phyloP scores from a whole-genome alignment of 1,140 invertebrate genomes.

The Halesus radiatus region DNA sequence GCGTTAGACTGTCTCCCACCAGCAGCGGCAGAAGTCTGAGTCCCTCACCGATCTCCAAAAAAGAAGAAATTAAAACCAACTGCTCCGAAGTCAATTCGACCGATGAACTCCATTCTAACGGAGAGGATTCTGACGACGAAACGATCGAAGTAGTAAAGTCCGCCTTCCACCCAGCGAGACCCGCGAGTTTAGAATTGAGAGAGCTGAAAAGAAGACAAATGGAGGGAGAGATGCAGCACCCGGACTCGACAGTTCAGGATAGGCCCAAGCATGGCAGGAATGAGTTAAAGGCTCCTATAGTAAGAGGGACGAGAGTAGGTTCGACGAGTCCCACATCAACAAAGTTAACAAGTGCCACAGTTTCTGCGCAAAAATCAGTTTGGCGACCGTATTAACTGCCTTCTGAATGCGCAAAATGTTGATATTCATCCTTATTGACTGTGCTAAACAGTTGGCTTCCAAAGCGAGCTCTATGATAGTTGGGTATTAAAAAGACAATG shows the following conservation, averaged over 20 bases:
- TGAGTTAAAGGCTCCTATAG: conserved; percentile 76
- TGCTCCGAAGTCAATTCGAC: conserved; percentile 74
- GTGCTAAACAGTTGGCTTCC: background rate
- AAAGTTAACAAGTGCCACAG: conserved; percentile 72
- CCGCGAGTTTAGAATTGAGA: conserved; percentile 66
- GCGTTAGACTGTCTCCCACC: conserved; percentile 70
- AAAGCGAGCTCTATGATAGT: background rate
- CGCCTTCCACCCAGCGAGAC: conserved; percentile 76
- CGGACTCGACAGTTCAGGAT: conserved; percentile 74
- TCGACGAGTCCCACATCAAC: conserved; percentile 72
- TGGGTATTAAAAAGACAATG: background rate
- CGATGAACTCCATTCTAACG: conserved; percentile 74
- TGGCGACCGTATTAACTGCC: conserved; percentile 81
- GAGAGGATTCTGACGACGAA: conserved; percentile 75
- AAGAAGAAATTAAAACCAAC: conserved; percentile 66
- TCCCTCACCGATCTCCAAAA: conserved; percentile 68
- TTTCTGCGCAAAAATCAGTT: conserved; percentile 75
- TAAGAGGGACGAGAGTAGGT: conserved; percentile 65
- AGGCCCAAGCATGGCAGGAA: conserved; percentile 62
- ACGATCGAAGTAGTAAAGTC: conserved; percentile 83
- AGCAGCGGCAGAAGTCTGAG: conserved; percentile 70
- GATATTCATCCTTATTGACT: background rate
- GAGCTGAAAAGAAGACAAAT: conserved; percentile 62
- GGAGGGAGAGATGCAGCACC: conserved; percentile 66
- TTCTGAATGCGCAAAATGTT: background rate